Evolutionary conservation across 2,888 invertebrate species (phyloP), one percentile per base, ranked within the genome.

Genomic region (Pyralis farinalis): DNA sequence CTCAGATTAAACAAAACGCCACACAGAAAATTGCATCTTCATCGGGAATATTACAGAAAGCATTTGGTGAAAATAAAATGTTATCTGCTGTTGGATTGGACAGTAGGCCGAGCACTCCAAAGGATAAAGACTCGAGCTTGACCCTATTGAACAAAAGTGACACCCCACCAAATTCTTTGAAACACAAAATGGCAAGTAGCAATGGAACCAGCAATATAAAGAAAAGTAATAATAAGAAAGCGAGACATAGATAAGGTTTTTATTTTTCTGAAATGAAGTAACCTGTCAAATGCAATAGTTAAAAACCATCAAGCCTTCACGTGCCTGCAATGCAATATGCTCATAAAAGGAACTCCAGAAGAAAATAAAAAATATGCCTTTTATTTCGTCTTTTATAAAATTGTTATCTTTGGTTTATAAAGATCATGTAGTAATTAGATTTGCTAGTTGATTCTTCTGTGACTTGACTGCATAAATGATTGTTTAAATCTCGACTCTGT

Each of bases 221-320:
- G 74, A 96, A 95, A 64, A 94, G 91, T 69, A 93, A 92, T 56
- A 95, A 93, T 66, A 96, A 96, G 72, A 95, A 96, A 79, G 93
- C 95, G 11, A 91, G 95, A 62, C 95, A 96, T 81, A 92, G 96
- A 87, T 96, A 92, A 91, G 67, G 42, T 29, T 22, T 36, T 33
- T 22, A 12, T 44, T 27, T 7, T n/a, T 16, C 11, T 4, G 9
- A 27, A 29, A 21, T 5, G 21, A 7, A 5, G 21, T 21, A 21
- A 21, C 3, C 3, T 21, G 21, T 21, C 21, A 4, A 30, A 30
- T 30, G n/a, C 10, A 3, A 11, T 30, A 9, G 9, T 10, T 7
- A 28, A 5, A 10, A 10, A 10, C 10, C 8, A 10, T 11, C 3
- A 31, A 31, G 12, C 30, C 11, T 30, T 3, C 10, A 31, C 5